Evolutionary conservation across 2,888 invertebrate species (phyloP), one percentile per base, ranked within the genome.

Genomic region (Osmoderma eremita): DNA sequence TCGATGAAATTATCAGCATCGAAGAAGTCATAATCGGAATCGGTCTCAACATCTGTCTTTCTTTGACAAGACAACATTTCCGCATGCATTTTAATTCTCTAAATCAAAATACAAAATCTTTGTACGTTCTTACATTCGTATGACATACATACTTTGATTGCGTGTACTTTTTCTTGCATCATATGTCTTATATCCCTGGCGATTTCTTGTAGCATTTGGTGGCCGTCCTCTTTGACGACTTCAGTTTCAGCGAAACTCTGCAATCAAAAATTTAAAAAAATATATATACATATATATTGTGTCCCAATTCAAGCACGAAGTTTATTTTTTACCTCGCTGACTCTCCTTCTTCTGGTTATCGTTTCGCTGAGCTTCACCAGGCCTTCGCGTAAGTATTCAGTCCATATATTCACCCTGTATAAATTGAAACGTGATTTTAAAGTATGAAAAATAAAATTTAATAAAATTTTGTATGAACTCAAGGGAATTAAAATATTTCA

Each of bases 131-230:
- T 30, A 30, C 30, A 5, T 30, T 8, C 30, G 30, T 1, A 30
- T 30, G 30, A 30, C 6, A 30, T n/a, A n/a, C n/a, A n/a, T 63
- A 65, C 68, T 88, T 89, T 77, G 3, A 95, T 92, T 3, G 95
- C 94, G 73, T 91, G 90, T 72, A 92, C 90, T 84, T 94, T 94
- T 20, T 91, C 86, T 71, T 91, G 90, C 90, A 95, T 92, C 90
- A 95, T 93, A 54, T 87, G 88, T 77, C 91, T 89, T 70, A 97
- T 91, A 75, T 93, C 91, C 67, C 88, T 87, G 3, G 92, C 90
- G 85, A 95, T 92, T 69, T 92, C 91, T 75, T 90, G 88, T 22
- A 93, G 90, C 78, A 95, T 84, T 77, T 88, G 87, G 72, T 86
- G 86, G 8, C 94, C 93, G 79, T 91, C 90, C 50, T 89, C 86